Base-by-base conservation (phyloP, 2,113 vertebrate genomes). In the Falco punctatus region DNA sequence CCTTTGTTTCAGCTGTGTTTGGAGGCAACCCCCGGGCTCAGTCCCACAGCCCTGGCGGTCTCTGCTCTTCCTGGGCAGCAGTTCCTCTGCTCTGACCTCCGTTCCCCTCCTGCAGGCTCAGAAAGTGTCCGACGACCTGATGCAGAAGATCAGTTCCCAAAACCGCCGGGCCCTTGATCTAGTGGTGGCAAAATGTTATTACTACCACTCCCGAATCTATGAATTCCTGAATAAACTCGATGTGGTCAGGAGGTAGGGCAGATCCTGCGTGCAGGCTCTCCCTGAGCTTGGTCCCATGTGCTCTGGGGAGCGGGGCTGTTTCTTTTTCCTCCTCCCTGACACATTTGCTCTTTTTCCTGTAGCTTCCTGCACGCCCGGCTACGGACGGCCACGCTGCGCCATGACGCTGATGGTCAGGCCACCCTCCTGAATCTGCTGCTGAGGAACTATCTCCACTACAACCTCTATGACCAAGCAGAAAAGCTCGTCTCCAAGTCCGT, bases 401-500 rank as follows among this genome's bases (percentile, higher is more conserved):
- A 99, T 1, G 99, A 99, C 0, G 98, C 99, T 0, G 99, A 99
- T 1, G 99, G 99, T 4, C 99, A 99, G 97, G 99, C 99, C 35
- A 99, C 99, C 0, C 98, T 99, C 17, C 98, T 99, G 23, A 99
- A 99, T 98, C 98, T 99, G 73, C 98, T 99, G 96, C 98, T 99
- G 93, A 98, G 99, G 85, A 99, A 99, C 95, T 99, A 99, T 97
- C 98, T 99, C 44, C 98, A 99, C 97, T 99, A 99, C 98, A 99
- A 99, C 97, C 97, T 99, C 85, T 99, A 99, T 2, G 99, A 99
- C 98, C 99, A 99, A 97, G 99, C 99, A 0, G 99, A 99, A 97
- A 99, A 99, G 35, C 98, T 99, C 8, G 99, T 99, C 83, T 99
- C 99, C 96, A 99, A 99, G 65, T 99, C 99, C 0, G 98, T 99